Percentiles rank a stretch among this genome's conserved stretches.
phyloP scores from a whole-genome alignment of 2,888 invertebrate genomes.

The Acrobasis suavella region DNA sequence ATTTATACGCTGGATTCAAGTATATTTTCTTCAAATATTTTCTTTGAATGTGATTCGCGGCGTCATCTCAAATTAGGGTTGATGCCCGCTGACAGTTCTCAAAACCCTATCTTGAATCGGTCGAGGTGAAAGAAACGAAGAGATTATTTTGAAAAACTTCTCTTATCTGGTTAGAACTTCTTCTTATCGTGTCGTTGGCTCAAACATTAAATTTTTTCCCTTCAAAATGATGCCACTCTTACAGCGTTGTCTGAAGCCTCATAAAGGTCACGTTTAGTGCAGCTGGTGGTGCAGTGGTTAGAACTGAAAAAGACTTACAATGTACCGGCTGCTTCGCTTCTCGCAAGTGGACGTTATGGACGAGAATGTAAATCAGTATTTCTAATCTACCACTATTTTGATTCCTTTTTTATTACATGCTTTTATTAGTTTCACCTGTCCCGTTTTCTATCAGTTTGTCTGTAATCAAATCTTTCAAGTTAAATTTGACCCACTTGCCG shows the following conservation, averaged over 20 bases:
- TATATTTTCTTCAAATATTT: not conserved
- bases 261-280: too few relatives aligned
- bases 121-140: not conserved
- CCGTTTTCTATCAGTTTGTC: too few relatives aligned
- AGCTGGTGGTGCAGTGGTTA: too few relatives aligned
- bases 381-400: not conserved
- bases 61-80: not conserved
- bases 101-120: not conserved
- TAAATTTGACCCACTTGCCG: too few relatives aligned
- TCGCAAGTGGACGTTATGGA: not conserved
- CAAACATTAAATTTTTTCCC: too few relatives aligned
- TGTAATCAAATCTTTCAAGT: too few relatives aligned
- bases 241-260: too few relatives aligned
- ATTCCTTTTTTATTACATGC: too few relatives aligned
- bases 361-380: not conserved
- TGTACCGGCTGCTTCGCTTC: not conserved
- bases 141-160: not conserved
- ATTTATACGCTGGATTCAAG: not conserved
- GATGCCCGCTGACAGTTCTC: not conserved
- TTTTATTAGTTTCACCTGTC: too few relatives aligned
- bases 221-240: too few relatives aligned
- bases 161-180: too few relatives aligned
- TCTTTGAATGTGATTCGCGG: not conserved
- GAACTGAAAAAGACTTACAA: not conserved
- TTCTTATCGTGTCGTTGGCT: too few relatives aligned